These are phyloP conservation scores for Platysternon megacephalum DNA, from an alignment of 2,113 vertebrate genomes.

Conservation along the genomic window DNA sequence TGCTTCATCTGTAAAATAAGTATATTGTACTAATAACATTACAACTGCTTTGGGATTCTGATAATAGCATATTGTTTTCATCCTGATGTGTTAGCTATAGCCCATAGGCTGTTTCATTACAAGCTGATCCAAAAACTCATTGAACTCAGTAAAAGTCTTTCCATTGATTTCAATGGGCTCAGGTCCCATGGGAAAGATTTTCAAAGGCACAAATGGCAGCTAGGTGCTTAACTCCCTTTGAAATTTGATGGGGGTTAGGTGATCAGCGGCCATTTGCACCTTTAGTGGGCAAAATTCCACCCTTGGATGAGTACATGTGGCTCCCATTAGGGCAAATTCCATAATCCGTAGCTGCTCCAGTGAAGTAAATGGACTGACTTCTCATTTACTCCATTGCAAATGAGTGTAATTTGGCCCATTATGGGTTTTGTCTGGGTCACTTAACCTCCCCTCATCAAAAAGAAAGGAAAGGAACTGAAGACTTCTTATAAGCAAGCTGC, in stretches of 20 bases:
- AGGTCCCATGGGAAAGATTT: not conserved
- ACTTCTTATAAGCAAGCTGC: not conserved
- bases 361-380: not conserved
- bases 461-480: not conserved
- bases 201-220: not conserved
- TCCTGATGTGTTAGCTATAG: not conserved
- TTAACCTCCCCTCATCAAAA: not conserved
- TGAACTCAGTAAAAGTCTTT: not conserved
- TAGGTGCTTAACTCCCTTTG: not conserved
- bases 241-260: not conserved
- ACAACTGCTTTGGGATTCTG: not conserved
- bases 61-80: not conserved
- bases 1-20: not conserved
- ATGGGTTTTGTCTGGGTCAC: not conserved
- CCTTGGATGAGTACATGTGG: not conserved
- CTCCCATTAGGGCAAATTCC: not conserved
- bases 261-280: not conserved
- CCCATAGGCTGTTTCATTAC: not conserved
- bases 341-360: not conserved
- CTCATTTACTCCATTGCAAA: not conserved
- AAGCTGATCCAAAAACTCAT: not conserved
- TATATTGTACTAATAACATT: not conserved
- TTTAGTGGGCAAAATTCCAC: not conserved
- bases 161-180: not conserved
- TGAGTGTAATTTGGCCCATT: not conserved